These are phyloP conservation scores for Muscicapa striata DNA, from an alignment of 2,797 vertebrate genomes.

Conservation along the genomic window DNA sequence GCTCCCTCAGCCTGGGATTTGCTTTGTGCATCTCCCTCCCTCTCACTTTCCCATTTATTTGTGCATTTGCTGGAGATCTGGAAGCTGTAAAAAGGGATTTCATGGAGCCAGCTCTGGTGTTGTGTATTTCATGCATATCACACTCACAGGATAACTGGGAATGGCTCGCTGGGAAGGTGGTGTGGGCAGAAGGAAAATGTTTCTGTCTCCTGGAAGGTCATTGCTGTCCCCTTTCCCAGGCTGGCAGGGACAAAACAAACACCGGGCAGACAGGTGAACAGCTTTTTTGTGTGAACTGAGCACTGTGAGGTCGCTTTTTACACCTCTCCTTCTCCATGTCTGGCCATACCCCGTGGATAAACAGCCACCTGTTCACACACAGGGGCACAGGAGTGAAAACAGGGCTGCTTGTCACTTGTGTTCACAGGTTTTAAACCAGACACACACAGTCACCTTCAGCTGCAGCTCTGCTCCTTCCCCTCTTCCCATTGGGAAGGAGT, in stretches of 20 bases:
- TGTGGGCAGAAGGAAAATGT: background rate
- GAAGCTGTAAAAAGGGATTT: slow-evolving; percentile 20
- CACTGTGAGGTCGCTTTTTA: background rate
- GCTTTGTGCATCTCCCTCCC: background rate
- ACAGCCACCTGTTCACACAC: background rate
- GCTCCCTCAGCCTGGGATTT: background rate
- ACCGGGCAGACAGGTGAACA: background rate
- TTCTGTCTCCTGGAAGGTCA: background rate
- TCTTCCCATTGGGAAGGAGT: background rate
- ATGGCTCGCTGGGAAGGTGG: background rate
- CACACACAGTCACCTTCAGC: background rate
- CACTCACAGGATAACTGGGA: background rate
- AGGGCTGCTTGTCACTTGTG: background rate
- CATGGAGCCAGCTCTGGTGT: background rate
- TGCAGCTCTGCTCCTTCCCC: background rate
- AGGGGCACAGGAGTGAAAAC: background rate
- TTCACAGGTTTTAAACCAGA: background rate
- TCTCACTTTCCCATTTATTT: background rate
- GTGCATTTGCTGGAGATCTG: background rate
- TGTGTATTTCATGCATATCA: fast-evolving
- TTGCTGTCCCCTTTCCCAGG: background rate
- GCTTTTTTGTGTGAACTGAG: background rate
- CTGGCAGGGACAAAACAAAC: background rate
- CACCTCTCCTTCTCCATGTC: background rate
- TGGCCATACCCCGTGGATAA: background rate